Base-by-base conservation (phyloP, 2,888 invertebrate genomes). In the Drosophila rubida region DNA sequence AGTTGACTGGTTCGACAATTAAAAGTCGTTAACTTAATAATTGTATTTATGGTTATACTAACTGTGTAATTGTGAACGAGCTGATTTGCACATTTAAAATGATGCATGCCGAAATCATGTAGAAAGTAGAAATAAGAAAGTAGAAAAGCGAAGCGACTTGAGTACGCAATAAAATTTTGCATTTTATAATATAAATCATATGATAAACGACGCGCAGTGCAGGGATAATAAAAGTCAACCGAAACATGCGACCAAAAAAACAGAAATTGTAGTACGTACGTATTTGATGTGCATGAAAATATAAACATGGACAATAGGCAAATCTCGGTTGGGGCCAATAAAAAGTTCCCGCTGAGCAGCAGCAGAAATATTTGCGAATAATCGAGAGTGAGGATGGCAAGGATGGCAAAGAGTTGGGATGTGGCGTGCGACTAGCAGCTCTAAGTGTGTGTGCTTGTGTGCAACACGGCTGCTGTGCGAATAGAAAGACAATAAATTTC, bases 401-500 rank as follows among this genome's bases (percentile, higher is more conserved):
- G 19, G 39, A 41, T 9, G 16, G 9, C 2, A 23, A 25, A n/a
- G n/a, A 32, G n/a, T n/a, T 11, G 4, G n/a, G 32, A 13, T 13
- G 35, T 37, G 35, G 35, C 32, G 11, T 8, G 39, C 19, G 27
- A 19, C 30, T 11, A 27, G 23, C 23, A n/a, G 37, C 48, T n/a
- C n/a, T n/a, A n/a, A n/a, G n/a, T n/a, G n/a, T n/a, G n/a, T n/a
- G n/a, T n/a, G n/a, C n/a, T n/a, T 44, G 37, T 50, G 50, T 44
- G 22, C 69, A 65, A 32, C 69, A 65, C 61, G 69, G 65, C 64
- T 65, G 69, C 58, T 49, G 66, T 42, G 62, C 27, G 85, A 77
- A 87, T 87, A 82, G 78, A 86, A 86, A 75, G 51, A 68, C 74
- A 87, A 88, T 88, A 87, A 88, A 86, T 87, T 81, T 64, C 84